Evolutionary conservation across 2,113 vertebrate genomes (phyloP), one percentile per base, ranked within the genome.

Genomic region (Benitochromis conjunctus): DNA sequence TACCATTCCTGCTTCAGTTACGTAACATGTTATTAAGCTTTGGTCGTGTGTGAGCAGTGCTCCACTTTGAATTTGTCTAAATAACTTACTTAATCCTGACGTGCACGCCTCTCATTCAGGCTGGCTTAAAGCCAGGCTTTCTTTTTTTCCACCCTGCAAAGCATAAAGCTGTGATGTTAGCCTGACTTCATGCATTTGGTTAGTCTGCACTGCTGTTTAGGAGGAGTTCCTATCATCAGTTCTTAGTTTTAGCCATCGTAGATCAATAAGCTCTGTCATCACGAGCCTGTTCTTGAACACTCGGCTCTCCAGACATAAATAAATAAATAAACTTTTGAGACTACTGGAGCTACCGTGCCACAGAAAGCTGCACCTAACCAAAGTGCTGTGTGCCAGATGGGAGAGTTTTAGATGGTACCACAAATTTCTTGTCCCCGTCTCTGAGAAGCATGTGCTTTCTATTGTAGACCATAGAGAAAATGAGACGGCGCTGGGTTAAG

Each of bases 391-490:
- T 92, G 92, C 94, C 94, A 95, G 93, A 95, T 95, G 95, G 92
- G 88, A 79, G 80, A 66, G 38, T 90, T 94, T 93, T 90, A 83
- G 80, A 94, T 91, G 86, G 88, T 90, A 93, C 90, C 92, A 92
- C 92, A 93, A 58, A 92, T 91, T 88, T 94, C 82, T 93, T 86
- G 26, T 87, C 85, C 88, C 60, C n/a, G 91, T 87, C 90, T 77
- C 85, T 74, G 55, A 87, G 87, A 86, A 82, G 87, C 95, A 94
- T 95, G 90, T 96, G 95, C 93, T 95, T 96, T 95, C 92, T 88
- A 96, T 95, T 95, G 94, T 79, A 53, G 85, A 78, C 79, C 41
- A 79, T 51, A 84, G 89, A 91, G 87, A 94, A 94, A 95, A 95
- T 86, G 91, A 95, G 91, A 90, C 48, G 26, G 80, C 71, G 82